Conservation (phyloP, 2,113 vertebrate species). For the Carlito syrichta region DNA sequence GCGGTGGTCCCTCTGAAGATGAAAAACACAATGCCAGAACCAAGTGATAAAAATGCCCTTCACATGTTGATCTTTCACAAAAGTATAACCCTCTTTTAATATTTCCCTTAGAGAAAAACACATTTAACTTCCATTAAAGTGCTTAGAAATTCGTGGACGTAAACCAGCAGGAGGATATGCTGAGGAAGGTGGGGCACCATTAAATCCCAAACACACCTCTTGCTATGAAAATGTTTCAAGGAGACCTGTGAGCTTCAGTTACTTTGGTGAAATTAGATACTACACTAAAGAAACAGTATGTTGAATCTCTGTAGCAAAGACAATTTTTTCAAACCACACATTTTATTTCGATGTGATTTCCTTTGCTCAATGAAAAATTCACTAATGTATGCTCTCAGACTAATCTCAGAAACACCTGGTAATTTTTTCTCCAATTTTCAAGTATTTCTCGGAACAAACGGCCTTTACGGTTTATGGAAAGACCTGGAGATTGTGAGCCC, state of each 20-base stretch:
- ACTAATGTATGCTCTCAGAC: constrained; percentile 81
- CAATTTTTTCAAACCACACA: constrained; percentile 83
- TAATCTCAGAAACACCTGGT: constrained; percentile 85
- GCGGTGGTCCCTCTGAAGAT: not conserved
- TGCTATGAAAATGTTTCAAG: constrained; percentile 35
- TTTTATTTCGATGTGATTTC: constrained; percentile 92
- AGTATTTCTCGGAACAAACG: constrained; percentile 94
- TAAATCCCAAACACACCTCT: not conserved
- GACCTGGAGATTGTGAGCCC: not conserved
- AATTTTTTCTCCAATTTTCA: constrained; percentile 85
- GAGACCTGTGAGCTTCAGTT: constrained; percentile 3
- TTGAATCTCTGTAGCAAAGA: constrained; percentile 72
- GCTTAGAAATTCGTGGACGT: not conserved
- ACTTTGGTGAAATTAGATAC: constrained; percentile 60
- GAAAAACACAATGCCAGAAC: not conserved
- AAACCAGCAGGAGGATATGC: not conserved
- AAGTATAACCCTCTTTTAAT: not conserved
- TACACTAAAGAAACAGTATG: constrained; percentile 64
- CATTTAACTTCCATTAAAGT: not conserved
- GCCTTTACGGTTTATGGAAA: constrained; percentile 51
- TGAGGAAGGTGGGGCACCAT: not conserved
- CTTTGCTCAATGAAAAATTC: constrained; percentile 90
- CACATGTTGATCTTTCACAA: not conserved
- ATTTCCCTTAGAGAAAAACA: constrained; percentile 41
- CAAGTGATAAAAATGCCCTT: not conserved